Evolutionary conservation across 2,888 invertebrate species (phyloP), one percentile per base, ranked within the genome.

Genomic region (Acronicta alni): DNA sequence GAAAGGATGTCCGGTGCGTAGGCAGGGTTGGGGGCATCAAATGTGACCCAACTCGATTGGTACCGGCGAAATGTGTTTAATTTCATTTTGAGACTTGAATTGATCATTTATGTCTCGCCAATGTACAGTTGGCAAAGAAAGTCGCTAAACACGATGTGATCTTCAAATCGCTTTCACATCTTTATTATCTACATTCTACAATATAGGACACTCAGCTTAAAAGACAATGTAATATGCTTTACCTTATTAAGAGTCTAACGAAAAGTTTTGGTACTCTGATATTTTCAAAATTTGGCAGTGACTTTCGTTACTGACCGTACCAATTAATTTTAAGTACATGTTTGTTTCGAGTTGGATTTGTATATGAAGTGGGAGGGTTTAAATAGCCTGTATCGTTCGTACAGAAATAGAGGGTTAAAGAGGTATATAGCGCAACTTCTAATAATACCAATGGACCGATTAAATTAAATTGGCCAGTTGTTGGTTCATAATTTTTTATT

Each of bases 1-100:
- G 59, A 67, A 66, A 60, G 57, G 63, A 57, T 60, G 17, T 64
- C 44, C 35, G 67, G 42, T 30, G 41, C 17, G 43, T 8, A 39
- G 43, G 59, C 46, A 58, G 54, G 69, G 51, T 57, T 57, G 41
- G 51, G 51, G 44, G 48, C 66, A 71, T 70, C 71, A 71, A 66
- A 70, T 61, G 67, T 62, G 44, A 60, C 70, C 70, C 53, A 49
- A 52, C 48, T 23, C 52, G 42, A 56, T 58, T 59, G 57, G 57
- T 37, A 41, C 45, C 32, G 48, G 55, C 46, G 41, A 53, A 41
- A 57, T 18, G 57, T 61, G 54, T 61, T 69, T 55, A 61, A 66
- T 70, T 61, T 61, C 32, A 26, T 67, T 55, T 52, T 18, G 61
- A 45, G 18, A 67, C 41, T 67, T 67, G 32, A 42, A 54, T 35